phyloP scores from a whole-genome alignment of 2,113 vertebrate species.

The Ceuthmochares aereus region DNA sequence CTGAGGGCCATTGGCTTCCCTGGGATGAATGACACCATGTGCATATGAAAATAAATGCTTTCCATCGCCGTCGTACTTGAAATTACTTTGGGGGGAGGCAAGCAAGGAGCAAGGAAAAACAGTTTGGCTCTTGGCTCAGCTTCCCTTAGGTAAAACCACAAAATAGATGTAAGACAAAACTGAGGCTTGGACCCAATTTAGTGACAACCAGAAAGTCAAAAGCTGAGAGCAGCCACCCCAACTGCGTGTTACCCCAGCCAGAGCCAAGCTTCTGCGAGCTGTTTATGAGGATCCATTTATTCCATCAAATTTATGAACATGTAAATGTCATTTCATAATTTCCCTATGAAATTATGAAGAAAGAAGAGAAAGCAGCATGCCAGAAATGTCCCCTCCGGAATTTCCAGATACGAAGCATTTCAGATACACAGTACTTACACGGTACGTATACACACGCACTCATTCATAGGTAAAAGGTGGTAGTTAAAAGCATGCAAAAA shows the following conservation, averaged over 20 bases:
- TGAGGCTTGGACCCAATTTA: neutral
- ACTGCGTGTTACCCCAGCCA: fast-evolving
- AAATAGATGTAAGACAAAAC: neutral
- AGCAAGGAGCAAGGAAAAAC: neutral
- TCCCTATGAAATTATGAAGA: too few species aligned
- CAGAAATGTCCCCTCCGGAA: neutral
- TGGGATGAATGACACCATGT: neutral
- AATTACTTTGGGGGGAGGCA: neutral
- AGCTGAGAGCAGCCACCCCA: neutral
- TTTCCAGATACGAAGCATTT: neutral
- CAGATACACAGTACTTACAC: neutral
- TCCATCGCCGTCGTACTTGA: fast-evolving
- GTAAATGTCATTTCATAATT: neutral
- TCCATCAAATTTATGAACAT: neutral
- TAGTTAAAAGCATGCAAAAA: neutral
- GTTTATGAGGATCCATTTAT: neutral
- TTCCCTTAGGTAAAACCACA: neutral
- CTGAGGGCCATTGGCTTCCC: neutral
- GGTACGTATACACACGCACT: too few species aligned
- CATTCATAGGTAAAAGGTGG: neutral
- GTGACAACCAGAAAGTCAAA: neutral
- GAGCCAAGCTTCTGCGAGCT: neutral
- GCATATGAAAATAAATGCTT: neutral
- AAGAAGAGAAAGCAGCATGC: neutral
- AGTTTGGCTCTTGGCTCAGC: neutral